Percentiles rank a stretch among this genome's conserved stretches.
These are phyloP conservation scores for Zoanthus sansibaricus DNA, from an alignment of 92 coral and sea anemone genomes.

Conservation along the genomic window DNA sequence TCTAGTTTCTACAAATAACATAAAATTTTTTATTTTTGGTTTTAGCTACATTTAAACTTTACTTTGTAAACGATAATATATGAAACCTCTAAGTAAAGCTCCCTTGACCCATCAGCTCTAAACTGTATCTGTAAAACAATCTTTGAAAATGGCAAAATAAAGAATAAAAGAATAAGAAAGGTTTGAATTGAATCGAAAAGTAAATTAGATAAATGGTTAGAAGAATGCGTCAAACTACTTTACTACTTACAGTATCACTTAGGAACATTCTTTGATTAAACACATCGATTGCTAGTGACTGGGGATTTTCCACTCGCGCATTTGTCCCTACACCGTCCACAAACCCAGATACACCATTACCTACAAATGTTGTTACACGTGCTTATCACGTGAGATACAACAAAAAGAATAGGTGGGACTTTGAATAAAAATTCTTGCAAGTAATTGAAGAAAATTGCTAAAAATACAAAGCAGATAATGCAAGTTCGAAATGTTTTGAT, in stretches of 20 bases:
- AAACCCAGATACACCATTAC: conserved; percentile 73
- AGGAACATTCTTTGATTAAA: conserved; percentile 63
- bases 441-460: background rate
- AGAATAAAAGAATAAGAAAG: too few relatives aligned
- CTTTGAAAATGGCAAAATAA: too few relatives aligned
- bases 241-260: conserved; percentile 76
- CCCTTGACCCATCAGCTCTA: too few relatives aligned
- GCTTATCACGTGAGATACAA: conserved; percentile 50
- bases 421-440: background rate
- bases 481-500: too few relatives aligned
- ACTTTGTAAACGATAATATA: too few relatives aligned
- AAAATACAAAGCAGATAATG: background rate
- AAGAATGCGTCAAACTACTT: background rate
- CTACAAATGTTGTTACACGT: conserved; percentile 72
- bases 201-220: too few relatives aligned
- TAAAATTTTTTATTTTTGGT: too few relatives aligned
- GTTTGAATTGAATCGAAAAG: too few relatives aligned
- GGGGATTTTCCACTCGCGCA: conserved; percentile 74
- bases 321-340: conserved; percentile 64
- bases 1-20: too few relatives aligned
- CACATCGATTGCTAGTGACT: conserved; percentile 66
- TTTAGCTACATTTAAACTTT: too few relatives aligned
- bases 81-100: too few relatives aligned
- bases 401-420: background rate
- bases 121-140: too few relatives aligned